Evolutionary conservation across 2,113 vertebrate species (phyloP), one percentile per base, ranked within the genome.

Genomic region (Alethe diademata): DNA sequence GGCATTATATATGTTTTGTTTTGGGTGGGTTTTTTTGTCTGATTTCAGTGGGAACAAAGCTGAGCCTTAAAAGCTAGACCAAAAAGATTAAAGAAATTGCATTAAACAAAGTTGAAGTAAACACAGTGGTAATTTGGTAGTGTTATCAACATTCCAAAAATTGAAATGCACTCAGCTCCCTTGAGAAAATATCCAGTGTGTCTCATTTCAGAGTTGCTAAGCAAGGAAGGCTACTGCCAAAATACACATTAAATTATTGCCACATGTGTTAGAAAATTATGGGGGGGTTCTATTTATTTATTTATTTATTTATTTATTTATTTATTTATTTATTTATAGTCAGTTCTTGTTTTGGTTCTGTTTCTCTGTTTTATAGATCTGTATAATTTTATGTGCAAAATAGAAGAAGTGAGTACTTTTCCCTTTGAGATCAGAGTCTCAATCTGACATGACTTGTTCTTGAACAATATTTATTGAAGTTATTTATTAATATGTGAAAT

Each of bases 61-160:
- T n/a, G 43, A 33, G 26, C 14, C 16, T 58, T 66, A 64, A 80
- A 90, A 86, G 33, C 31, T 48, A 81, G 86, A 90, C 9, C 20
- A 72, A 66, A 86, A 92, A 78, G 18, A 92, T 93, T 60, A 69
- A 93, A 83, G 31, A 51, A 64, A 82, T 58, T 70, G 11, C 45
- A 82, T 57, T 87, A 57, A 83, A 86, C 58, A 88, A 83, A 75
- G 42, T 29, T 76, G 60, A 33, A 66, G 33, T 90, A 95, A 94
- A 88, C 79, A 92, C 4, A 38, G 14, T 16, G 35, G 38, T 58
- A 51, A 47, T 76, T 92, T 74, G 47, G 80, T 86, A 66, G 14
- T 28, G n/a, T 73, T 94, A 87, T 86, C 85, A 76, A 50, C 58
- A 76, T 83, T 26, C 42, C 85, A 73, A 88, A 69, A 86, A 42